Conservation (phyloP, 64 coral and sea anemone species). For the Orbicella faveolata region DNA sequence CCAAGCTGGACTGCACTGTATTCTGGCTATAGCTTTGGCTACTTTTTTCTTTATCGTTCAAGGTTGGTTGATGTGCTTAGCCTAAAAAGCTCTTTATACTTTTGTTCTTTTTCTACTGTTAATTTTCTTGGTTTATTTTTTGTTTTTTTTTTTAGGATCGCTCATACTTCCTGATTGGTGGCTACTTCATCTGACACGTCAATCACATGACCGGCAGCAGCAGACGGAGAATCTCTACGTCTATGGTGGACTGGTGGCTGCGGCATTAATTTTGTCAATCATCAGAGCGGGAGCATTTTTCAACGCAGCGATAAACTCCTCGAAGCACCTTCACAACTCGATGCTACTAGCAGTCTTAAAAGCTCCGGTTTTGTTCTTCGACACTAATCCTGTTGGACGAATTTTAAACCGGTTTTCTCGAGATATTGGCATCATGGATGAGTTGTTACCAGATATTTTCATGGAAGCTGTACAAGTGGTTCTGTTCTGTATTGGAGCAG, state of each 20-base stretch:
- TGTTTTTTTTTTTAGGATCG: not conserved
- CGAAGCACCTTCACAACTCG: slow-evolving; percentile 21
- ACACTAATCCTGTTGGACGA: slow-evolving; percentile 44
- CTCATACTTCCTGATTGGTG: slow-evolving; percentile 52
- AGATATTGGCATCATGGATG: slow-evolving; percentile 49
- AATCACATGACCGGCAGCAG: not conserved
- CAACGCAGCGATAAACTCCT: slow-evolving; percentile 19
- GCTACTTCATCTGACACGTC: slow-evolving; percentile 18
- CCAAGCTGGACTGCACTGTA: slow-evolving; percentile 12
- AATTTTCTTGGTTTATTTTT: not conserved
- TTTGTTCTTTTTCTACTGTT: too few relatives aligned
- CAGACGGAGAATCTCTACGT: not conserved
- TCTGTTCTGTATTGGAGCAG: slow-evolving; percentile 38
- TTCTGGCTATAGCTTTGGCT: too few relatives aligned
- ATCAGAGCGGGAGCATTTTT: slow-evolving; percentile 17
- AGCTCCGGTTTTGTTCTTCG: slow-evolving; percentile 53
- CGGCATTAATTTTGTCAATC: slow-evolving; percentile 14
- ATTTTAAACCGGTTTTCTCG: slow-evolving; percentile 48
- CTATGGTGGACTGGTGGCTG: slow-evolving; percentile 22
- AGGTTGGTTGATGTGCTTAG: not conserved
- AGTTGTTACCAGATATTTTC: slow-evolving; percentile 31
- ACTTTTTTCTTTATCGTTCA: not conserved
- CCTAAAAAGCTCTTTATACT: not conserved
- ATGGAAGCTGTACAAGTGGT: slow-evolving; percentile 21
- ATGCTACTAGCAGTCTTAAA: slow-evolving; percentile 25